Percentiles rank a stretch among this genome's conserved stretches.
phyloP scores from a whole-genome alignment of 2,797 vertebrate genomes.

The Synanceia verrucosa region DNA sequence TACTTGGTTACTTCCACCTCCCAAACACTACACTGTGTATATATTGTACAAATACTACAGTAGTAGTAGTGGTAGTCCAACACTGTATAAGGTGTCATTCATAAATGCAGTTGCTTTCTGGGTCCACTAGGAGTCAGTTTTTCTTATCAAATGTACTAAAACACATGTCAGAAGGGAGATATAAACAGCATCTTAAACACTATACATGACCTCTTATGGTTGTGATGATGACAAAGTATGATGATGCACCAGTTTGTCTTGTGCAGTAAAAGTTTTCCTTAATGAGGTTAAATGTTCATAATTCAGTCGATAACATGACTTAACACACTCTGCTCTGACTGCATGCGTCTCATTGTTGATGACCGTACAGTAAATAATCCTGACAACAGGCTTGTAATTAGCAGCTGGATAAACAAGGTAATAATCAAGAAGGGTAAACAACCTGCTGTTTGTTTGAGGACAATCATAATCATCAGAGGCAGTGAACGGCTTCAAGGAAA shows the following conservation, averaged over 20 bases:
- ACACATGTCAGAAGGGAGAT: not conserved
- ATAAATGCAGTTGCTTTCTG: slow-evolving; percentile 36
- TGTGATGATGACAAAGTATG: not conserved
- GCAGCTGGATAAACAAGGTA: slow-evolving; percentile 75
- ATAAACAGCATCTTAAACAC: not conserved
- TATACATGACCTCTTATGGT: not conserved
- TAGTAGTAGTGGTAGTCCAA: no score
- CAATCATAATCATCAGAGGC: slow-evolving; percentile 33
- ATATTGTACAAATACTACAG: not conserved
- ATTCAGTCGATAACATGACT: slow-evolving; percentile 1
- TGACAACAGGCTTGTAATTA: slow-evolving; percentile 66
- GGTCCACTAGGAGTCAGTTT: slow-evolving; percentile 70
- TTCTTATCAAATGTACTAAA: slow-evolving; percentile 29
- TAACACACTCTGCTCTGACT: slow-evolving; percentile 10
- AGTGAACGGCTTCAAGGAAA: slow-evolving; percentile 18
- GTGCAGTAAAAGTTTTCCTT: not conserved
- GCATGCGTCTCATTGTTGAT: slow-evolving; percentile 67
- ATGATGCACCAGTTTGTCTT: not conserved
- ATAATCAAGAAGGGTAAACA: slow-evolving; percentile 74
- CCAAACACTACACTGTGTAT: not conserved
- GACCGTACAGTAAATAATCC: slow-evolving; percentile 26
- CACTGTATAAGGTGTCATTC: not conserved
- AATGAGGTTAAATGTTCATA: slow-evolving; percentile 11
- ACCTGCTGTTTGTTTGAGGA: slow-evolving; percentile 38
- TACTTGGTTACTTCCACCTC: not conserved